phyloP scores from a whole-genome alignment of 1,140 invertebrate genomes.

The Streblospio benedicti region DNA sequence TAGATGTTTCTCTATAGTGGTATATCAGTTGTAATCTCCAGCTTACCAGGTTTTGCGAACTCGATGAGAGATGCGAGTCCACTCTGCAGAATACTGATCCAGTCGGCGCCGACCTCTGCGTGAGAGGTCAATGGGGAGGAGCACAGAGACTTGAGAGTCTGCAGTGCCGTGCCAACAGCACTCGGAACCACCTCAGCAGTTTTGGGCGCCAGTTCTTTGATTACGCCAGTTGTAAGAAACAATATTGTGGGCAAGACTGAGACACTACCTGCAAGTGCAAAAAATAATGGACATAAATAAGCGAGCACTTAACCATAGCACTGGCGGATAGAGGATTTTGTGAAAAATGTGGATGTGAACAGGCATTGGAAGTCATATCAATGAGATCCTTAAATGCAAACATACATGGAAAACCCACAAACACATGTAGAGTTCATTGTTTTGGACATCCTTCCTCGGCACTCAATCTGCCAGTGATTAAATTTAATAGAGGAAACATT shows the following conservation, averaged over 20 bases:
- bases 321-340: too few species aligned
- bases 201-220: constrained; percentile 63
- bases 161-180: constrained; percentile 58
- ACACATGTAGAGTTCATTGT: too few species aligned
- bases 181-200: constrained; percentile 50
- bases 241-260: constrained; percentile 82
- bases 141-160: constrained; percentile 60
- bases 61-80: constrained; percentile 80
- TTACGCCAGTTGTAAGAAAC: constrained; percentile 80
- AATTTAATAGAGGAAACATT: too few species aligned
- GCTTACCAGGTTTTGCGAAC: constrained; percentile 66
- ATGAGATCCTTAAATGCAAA: too few species aligned
- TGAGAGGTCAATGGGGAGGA: constrained; percentile 59
- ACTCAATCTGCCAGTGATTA: too few species aligned
- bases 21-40: not conserved
- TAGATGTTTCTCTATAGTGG: not conserved
- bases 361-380: too few species aligned
- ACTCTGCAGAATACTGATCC: constrained; percentile 73
- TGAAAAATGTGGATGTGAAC: too few species aligned
- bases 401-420: too few species aligned
- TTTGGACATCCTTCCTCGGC: too few species aligned
- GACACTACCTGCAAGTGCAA: constrained; percentile 59
- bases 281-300: not conserved
- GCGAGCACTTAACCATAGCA: not conserved
- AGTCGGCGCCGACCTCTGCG: constrained; percentile 55